Base-by-base conservation (phyloP, 2,888 invertebrate species). In the Nomada fucata region DNA sequence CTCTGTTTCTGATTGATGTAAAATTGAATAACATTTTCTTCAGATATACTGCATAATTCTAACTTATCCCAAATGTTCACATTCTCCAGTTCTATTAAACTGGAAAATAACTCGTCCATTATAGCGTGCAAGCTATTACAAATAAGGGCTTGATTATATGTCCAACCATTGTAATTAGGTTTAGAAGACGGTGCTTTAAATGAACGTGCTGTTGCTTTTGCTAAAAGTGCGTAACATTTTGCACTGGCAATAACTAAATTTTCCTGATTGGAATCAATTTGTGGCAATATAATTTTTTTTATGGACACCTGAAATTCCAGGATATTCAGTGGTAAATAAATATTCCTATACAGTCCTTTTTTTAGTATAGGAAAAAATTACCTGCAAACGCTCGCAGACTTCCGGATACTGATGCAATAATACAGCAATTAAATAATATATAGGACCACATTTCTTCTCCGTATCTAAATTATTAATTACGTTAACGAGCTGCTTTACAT, bases 351-450 rank as follows among this genome's bases (percentile, higher is more conserved):
- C 15, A 20, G 61, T 23, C 67, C 23, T 61, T 4, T 4, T 7
- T 11, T 23, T n/a, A 68, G 26, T 44, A 44, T 61, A 73, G 60
- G 13, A 15, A 9, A 68, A 52, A 9, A 60, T 84, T 90, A 93
- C 93, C 86, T 93, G 91, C 15, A 86, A 89, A 52, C 88, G 90
- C 68, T 90, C 91, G 23, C 91, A 91, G 18, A 91, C 84, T 86
- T 93, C 93, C 36, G 92, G 91, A 79, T 92, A 93, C 67, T 92
- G 85, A 85, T 91, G 85, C 3, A 93, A 69, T 7, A 93, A 76
- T n/a, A 88, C 82, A 4, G 91, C 89, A n/a, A 92, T 67, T 60
- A 93, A 82, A 83, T 92, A 90, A 55, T 91, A 88, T 7, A 89
- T 50, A 0, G 89, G 87, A 1, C 88, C 87, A 73, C 83, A 88